These are phyloP conservation scores for Meandrusa payeni DNA, from an alignment of 2,888 invertebrate species.

Conservation along the genomic window DNA sequence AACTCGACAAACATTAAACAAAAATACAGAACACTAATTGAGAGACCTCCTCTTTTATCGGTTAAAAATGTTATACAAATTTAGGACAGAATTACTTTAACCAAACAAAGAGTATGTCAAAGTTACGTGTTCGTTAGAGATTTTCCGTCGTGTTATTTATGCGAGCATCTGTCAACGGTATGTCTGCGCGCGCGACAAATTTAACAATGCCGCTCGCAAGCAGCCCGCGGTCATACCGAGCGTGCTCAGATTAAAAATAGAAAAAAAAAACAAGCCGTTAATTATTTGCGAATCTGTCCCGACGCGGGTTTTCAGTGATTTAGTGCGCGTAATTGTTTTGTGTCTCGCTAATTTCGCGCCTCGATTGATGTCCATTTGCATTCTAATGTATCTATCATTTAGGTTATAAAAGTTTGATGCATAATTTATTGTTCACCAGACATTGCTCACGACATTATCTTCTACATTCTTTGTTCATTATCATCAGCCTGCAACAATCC, in stretches of 20 bases:
- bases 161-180: constrained; percentile 58
- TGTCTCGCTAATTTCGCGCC: constrained; percentile 20
- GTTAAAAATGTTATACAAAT: no score
- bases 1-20: no score
- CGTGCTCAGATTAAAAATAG: constrained; percentile 35
- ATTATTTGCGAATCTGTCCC: constrained; percentile 74
- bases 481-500: no score
- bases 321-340: constrained; percentile 57
- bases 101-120: constrained; percentile 15
- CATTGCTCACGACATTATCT: no score
- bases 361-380: constrained; percentile 21
- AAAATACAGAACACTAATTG: no score
- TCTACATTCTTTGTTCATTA: no score
- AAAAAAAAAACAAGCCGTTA: constrained; percentile 48
- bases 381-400: constrained; percentile 14
- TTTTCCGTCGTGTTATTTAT: constrained; percentile 61
- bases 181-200: constrained; percentile 64
- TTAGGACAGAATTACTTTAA: constrained; percentile 2
- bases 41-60: no score
- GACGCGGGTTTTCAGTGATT: constrained; percentile 55
- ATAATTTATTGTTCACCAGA: no score
- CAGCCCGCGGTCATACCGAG: constrained; percentile 38
- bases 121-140: constrained; percentile 40
- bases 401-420: no score
- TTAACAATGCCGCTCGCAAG: constrained; percentile 64